Evolutionary conservation across 1,140 invertebrate species (phyloP).

Genomic region (Monomorium pharaonis): DNA sequence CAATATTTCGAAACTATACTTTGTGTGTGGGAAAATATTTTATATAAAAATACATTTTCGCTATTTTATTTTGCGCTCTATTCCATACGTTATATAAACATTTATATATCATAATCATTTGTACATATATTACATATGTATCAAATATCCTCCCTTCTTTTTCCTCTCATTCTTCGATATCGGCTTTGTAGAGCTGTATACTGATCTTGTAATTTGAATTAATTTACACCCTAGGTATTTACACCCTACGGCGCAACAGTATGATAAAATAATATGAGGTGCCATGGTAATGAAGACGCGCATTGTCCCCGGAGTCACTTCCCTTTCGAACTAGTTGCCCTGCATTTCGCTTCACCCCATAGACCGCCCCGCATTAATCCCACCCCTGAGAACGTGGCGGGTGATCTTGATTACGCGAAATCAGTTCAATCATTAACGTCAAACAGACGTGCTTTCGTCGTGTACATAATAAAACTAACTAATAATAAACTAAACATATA

Average conservation of each 20-base stretch:
- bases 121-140: not conserved
- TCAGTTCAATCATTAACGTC: not conserved
- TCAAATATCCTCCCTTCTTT: not conserved
- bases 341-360: slow-evolving; percentile 74
- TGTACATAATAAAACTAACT: not conserved
- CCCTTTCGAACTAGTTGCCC: slow-evolving; percentile 53
- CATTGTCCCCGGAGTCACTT: not conserved
- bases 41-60: not conserved
- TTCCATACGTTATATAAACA: not conserved
- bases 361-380: slow-evolving; percentile 72
- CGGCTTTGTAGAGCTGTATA: not conserved
- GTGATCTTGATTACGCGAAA: not conserved
- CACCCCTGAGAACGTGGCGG: slow-evolving; percentile 41
- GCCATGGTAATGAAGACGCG: not conserved
- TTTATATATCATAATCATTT: not conserved
- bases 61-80: not conserved
- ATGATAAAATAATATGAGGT: not conserved
- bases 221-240: not conserved
- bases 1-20: not conserved
- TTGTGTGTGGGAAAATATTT: not conserved
- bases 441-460: not conserved
- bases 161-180: not conserved
- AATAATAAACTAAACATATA: too few relatives aligned
- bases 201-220: not conserved
- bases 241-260: not conserved